Conservation (phyloP, 1,140 invertebrate genomes). For the Epicauta chinensis region DNA sequence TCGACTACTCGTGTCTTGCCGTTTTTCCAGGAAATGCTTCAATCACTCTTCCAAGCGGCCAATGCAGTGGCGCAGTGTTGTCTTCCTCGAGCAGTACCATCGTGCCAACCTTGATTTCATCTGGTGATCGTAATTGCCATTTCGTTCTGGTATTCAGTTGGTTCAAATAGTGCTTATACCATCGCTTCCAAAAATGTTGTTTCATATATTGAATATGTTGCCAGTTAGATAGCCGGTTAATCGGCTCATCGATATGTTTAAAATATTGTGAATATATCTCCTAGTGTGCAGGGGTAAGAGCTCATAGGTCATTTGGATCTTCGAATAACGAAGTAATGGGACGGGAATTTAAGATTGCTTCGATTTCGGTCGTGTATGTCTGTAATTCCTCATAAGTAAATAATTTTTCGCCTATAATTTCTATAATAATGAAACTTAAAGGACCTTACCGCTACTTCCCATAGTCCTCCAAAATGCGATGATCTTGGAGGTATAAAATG, state of each 20-base stretch:
- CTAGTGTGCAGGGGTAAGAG: constrained; percentile 35
- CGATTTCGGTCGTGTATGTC: constrained; percentile 30
- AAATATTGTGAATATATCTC: constrained; percentile 30
- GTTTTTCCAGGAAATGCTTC: constrained; percentile 28
- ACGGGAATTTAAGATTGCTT: constrained; percentile 34
- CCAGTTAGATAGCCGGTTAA: not conserved
- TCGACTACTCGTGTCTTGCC: too few relatives aligned
- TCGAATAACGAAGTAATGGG: constrained; percentile 19
- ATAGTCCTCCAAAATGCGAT: constrained; percentile 44
- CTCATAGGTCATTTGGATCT: constrained; percentile 26
- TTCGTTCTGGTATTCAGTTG: constrained; percentile 32
- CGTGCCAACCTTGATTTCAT: constrained; percentile 20
- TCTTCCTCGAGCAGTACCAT: constrained; percentile 37
- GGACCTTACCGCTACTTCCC: constrained; percentile 41
- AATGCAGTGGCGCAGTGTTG: constrained; percentile 32
- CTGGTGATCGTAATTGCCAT: constrained; percentile 23
- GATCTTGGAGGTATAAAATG: constrained; percentile 42
- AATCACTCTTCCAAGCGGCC: constrained; percentile 32
- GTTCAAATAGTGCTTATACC: constrained; percentile 29
- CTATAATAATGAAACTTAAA: constrained; percentile 39
- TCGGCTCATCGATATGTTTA: constrained; percentile 16
- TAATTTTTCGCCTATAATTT: constrained; percentile 22
- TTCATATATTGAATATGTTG: constrained; percentile 22
- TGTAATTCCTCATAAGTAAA: constrained; percentile 33
- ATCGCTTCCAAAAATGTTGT: constrained; percentile 35